Percentiles rank a stretch among this genome's conserved stretches.
These are phyloP conservation scores for Ochotona curzoniae DNA, from an alignment of 2,113 vertebrate species.

Conservation along the genomic window DNA sequence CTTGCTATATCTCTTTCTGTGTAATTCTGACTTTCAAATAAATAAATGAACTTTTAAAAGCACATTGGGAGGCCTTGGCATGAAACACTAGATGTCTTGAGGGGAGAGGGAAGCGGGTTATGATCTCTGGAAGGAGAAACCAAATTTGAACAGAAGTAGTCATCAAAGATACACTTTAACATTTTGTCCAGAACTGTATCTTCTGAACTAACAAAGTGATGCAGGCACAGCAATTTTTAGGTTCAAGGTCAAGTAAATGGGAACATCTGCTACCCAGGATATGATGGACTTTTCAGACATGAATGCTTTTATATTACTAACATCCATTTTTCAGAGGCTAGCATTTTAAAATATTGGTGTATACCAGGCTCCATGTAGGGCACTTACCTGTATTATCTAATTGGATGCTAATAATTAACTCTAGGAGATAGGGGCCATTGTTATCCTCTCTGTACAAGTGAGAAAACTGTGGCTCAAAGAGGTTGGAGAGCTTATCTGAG, in stretches of 20 bases:
- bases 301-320: slow-evolving; percentile 27
- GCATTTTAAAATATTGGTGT: not conserved
- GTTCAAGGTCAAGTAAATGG: not conserved
- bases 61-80: not conserved
- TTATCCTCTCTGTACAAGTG: not conserved
- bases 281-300: slow-evolving; percentile 36
- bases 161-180: not conserved
- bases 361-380: not conserved
- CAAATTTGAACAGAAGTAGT: slow-evolving; percentile 2
- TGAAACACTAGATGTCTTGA: not conserved
- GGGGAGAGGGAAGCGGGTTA: not conserved
- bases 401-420: slow-evolving; percentile 2
- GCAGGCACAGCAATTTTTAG: not conserved
- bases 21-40: too few species aligned
- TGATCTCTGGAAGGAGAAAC: not conserved
- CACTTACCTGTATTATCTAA: slow-evolving; percentile 8
- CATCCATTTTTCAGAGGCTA: slow-evolving; percentile 1
- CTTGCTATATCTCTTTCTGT: too few species aligned
- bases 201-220: slow-evolving; percentile 26
- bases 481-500: slow-evolving; percentile 6
- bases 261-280: not conserved
- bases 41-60: too few species aligned
- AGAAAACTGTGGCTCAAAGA: not conserved
- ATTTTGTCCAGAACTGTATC: slow-evolving; percentile 17
- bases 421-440: not conserved